A percentile compares a stretch with the other conserved stretches of the same genome.
Evolutionary conservation across 2,888 invertebrate species (phyloP).

Genomic region (Drosophila subsilvestris): DNA sequence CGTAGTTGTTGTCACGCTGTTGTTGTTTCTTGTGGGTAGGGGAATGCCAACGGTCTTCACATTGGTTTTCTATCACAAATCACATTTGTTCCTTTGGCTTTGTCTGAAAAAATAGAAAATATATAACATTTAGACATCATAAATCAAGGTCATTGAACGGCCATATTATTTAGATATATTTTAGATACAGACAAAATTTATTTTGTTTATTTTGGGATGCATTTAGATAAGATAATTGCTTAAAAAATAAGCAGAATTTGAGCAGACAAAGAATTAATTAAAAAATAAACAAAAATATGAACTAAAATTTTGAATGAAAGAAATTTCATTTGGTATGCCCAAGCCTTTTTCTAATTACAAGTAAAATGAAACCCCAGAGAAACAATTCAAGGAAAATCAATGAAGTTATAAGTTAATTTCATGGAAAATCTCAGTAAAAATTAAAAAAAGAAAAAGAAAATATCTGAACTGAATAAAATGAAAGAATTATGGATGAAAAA

Average conservation of each 20-base stretch:
- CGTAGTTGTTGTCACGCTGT: slow-evolving; percentile 15
- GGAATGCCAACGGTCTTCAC: slow-evolving; percentile 24
- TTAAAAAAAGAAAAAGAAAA: too few relatives aligned
- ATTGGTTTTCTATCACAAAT: slow-evolving; percentile 63
- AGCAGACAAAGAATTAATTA: slow-evolving; percentile 11
- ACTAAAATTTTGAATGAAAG: neutral
- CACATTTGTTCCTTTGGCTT: slow-evolving; percentile 59
- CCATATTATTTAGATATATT: slow-evolving; percentile 1
- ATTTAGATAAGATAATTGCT: neutral
- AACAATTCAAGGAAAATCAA: too few relatives aligned
- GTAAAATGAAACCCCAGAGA: too few relatives aligned
- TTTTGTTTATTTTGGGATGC: slow-evolving; percentile 2
- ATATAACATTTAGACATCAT: slow-evolving; percentile 5
- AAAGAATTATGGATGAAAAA: too few relatives aligned
- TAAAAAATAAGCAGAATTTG: neutral
- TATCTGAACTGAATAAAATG: too few relatives aligned
- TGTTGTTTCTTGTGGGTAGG: slow-evolving; percentile 1
- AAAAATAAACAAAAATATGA: neutral
- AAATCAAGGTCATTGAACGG: slow-evolving; percentile 9
- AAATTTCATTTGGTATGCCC: neutral
- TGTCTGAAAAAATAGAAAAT: slow-evolving; percentile 46
- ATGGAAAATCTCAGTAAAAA: too few relatives aligned
- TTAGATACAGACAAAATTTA: slow-evolving; percentile 7
- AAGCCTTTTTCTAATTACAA: too few relatives aligned
- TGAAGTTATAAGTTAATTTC: too few relatives aligned